Evolutionary conservation across 2,888 invertebrate species (phyloP).

Genomic region (Zaprionus obscuricornis): DNA sequence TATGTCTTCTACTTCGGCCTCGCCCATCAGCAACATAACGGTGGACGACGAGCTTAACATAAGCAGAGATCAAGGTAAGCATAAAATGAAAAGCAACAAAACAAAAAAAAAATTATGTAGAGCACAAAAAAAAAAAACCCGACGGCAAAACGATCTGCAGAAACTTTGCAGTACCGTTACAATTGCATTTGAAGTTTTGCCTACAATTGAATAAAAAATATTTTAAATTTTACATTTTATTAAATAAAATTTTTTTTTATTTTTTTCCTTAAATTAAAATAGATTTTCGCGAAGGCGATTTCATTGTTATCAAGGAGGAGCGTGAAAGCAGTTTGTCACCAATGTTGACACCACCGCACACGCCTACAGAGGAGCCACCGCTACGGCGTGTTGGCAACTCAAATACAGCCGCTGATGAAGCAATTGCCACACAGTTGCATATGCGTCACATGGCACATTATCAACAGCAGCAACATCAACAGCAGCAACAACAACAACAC

Average conservation of each 20-base stretch:
- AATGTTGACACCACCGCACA: constrained; percentile 89
- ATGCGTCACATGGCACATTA: constrained; percentile 70
- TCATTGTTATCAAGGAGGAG: constrained; percentile 86
- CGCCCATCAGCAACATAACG: constrained; percentile 84
- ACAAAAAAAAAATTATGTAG: no score
- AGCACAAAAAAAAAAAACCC: constrained; percentile 16
- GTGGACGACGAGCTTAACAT: constrained; percentile 83
- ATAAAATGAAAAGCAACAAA: neutral
- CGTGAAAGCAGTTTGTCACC: constrained; percentile 85
- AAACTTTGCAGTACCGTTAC: neutral
- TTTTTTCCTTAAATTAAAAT: no score
- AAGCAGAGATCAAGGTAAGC: constrained; percentile 83
- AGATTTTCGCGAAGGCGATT: constrained; percentile 86
- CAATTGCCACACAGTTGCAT: constrained; percentile 70
- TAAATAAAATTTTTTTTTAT: neutral
- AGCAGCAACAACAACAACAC: constrained; percentile 60
- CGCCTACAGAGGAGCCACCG: constrained; percentile 86
- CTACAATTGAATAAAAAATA: neutral
- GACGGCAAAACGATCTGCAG: no score
- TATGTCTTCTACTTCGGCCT: constrained; percentile 83
- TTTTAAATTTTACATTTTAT: neutral
- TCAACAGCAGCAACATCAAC: constrained; percentile 54
- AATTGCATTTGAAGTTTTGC: no score
- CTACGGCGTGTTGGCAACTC: constrained; percentile 42
- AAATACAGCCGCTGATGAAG: constrained; percentile 64